Evolutionary conservation across 2,888 invertebrate species (phyloP), one percentile per base, ranked within the genome.

Genomic region (Drosophila anomelani): DNA sequence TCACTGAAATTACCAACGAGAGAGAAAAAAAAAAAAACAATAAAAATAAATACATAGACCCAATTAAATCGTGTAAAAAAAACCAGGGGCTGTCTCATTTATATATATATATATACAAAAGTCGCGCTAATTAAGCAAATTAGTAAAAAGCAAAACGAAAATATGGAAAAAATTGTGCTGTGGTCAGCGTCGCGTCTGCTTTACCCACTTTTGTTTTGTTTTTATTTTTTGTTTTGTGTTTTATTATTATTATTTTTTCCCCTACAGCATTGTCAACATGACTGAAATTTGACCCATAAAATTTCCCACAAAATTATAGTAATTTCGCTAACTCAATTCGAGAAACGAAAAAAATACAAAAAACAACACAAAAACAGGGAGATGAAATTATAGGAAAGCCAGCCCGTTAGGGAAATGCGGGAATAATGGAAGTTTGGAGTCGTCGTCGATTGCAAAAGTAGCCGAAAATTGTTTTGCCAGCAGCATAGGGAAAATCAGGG

Each of bases 281-380:
- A 44, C 81, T 62, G 56, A 83, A 87, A 82, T 82, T 78, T 86
- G 86, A 86, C 86, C 85, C 86, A 88, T 80, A 89, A 86, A 89
- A 80, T 85, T 86, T 89, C 85, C 89, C 85, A 86, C 79, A 80
- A 85, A 85, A 86, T 86, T 86, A 86, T 89, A 88, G 89, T 89
- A 77, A 86, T 89, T 86, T 80, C 59, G 82, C 79, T 75, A 88
- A 85, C 85, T 80, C 86, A 82, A 87, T 88, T 88, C 88, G 88
- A 76, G 71, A 75, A 79, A 75, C 49, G 57, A 68, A 60, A 71
- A 64, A 23, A 20, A 1, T 20, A 20, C 3, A 26, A 5, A 47
- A 47, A n/a, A 47, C 29, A 47, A 51, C 36, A 44, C 8, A 44
- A 32, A 43, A 61, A 53, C 26, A 47, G 26, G 53, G 26, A 44